phyloP scores from a whole-genome alignment of 1,140 invertebrate species.

The Bombus cullumanus region DNA sequence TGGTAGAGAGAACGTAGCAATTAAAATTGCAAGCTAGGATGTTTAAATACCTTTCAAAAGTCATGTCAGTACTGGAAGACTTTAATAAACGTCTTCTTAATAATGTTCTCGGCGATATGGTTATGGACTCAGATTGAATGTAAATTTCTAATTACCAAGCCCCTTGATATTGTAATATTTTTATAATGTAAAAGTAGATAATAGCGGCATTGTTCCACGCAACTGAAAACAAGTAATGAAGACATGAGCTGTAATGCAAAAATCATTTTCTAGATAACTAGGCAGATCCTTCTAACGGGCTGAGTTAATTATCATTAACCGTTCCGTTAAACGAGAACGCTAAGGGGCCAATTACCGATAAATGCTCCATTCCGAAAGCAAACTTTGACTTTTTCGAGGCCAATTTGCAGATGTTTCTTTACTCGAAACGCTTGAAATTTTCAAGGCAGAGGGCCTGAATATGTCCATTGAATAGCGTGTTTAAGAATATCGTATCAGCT shows the following conservation, averaged over 20 bases:
- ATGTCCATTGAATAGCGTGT: background rate
- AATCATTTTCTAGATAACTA: conserved; percentile 26
- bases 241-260: background rate
- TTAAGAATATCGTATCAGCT: background rate
- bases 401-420: conserved; percentile 13
- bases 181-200: background rate
- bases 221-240: background rate
- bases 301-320: conserved; percentile 39
- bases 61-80: conserved; percentile 24
- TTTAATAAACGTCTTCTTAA: conserved; percentile 38
- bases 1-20: background rate
- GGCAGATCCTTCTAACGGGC: conserved; percentile 16
- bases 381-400: background rate
- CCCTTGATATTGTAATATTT: no score
- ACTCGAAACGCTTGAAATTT: conserved; percentile 21
- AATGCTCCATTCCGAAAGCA: conserved; percentile 33
- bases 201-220: background rate
- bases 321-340: conserved; percentile 37
- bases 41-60: conserved; percentile 14
- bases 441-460: background rate
- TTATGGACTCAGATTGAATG: background rate
- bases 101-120: conserved; percentile 4
- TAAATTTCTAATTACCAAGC: background rate
- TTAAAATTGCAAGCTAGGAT: conserved; percentile 25
- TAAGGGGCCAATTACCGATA: conserved; percentile 44